Base-by-base conservation (phyloP, 2,797 vertebrate genomes). In the Acropternis orthonyx region DNA sequence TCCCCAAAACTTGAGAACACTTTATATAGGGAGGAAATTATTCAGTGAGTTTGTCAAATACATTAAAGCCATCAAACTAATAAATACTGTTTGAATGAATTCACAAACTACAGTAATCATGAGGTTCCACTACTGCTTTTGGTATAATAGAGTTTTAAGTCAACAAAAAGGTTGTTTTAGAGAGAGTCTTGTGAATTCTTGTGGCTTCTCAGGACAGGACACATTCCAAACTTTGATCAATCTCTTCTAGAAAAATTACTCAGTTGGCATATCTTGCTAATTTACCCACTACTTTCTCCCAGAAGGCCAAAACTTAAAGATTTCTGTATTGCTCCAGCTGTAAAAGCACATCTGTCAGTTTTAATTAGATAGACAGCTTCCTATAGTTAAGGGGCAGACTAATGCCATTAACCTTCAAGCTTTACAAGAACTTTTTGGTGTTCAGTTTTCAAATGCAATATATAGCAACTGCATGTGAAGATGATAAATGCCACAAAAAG, bases 351-450 rank as follows among this genome's bases (percentile, higher is more conserved):
- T 97, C 82, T 96, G 89, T 79, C 76, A 56, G 34, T 84, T 97
- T 92, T 92, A 96, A 94, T 86, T 93, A 94, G 95, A 97, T 77
- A 80, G 96, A 97, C 96, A 94, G 88, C 83, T 97, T 97, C 95
- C 93, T 95, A 94, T 41, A 85, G 88, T 86, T 80, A 81, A 88
- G 91, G 86, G 94, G 59, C 66, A 96, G 89, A 92, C 85, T 92
- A 93, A 96, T 96, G 95, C 90, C 94, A 92, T 97, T 97, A 97
- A 95, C 85, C 95, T 96, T 95, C 92, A 91, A 96, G 88, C 61
- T 85, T 90, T 96, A 93, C 73, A 92, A 89, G 85, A 92, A 67
- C 74, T n/a, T 80, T 78, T 89, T 69, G 77, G 75, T 63, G 89
- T 88, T 84, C 49, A 30, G 21, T 88, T 95, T 90, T 96, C 83